These are phyloP conservation scores for Dichetophora obliterata DNA, from an alignment of 2,888 invertebrate genomes.

Conservation along the genomic window DNA sequence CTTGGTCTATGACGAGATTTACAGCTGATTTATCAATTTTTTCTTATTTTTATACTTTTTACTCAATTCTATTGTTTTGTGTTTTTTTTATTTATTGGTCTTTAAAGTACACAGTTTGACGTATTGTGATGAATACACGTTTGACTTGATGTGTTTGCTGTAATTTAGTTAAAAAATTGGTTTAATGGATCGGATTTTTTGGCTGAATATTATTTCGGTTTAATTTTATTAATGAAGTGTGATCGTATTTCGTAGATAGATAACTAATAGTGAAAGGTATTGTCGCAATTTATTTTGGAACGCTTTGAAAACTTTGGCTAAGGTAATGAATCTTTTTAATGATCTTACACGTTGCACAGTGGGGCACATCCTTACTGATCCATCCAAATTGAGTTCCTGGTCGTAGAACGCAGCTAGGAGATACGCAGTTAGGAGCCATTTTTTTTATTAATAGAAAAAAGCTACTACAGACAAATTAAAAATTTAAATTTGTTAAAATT, in stretches of 20 bases:
- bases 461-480: too few species aligned
- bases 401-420: too few species aligned
- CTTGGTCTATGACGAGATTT: slow-evolving; percentile 41
- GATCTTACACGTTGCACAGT: too few species aligned
- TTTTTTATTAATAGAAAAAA: too few species aligned
- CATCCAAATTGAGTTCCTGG: too few species aligned
- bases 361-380: too few species aligned
- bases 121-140: slow-evolving; percentile 6
- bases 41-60: slow-evolving; percentile 2
- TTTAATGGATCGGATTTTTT: background rate
- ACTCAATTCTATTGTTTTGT: background rate
- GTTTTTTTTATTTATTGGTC: background rate
- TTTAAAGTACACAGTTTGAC: background rate
- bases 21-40: slow-evolving; percentile 53
- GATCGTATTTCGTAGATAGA: background rate
- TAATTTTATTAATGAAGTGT: slow-evolving; percentile 19
- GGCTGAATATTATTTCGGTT: background rate
- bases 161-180: background rate
- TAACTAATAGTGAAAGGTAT: background rate
- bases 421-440: too few species aligned
- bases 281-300: background rate
- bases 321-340: background rate
- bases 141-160: background rate
- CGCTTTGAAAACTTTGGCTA: too few species aligned
- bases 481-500: too few species aligned